A percentile compares a stretch with the other conserved stretches of the same genome.
phyloP scores from a whole-genome alignment of 1,140 invertebrate species.

The Eriosoma lanigerum region DNA sequence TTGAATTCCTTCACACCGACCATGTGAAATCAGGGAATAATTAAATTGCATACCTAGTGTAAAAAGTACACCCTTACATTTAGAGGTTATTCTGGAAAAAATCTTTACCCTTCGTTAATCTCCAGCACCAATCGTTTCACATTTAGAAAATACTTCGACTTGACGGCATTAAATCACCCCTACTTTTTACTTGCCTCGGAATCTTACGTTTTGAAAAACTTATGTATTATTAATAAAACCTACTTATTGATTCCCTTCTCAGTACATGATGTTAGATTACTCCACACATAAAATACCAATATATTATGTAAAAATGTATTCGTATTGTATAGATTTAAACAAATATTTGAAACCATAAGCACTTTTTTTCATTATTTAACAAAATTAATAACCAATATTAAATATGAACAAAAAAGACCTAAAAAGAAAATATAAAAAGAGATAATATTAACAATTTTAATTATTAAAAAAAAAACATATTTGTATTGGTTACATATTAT shows the following conservation, averaged over 20 bases:
- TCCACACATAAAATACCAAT: neutral
- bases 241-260: neutral
- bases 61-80: constrained; percentile 21
- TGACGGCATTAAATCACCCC: neutral
- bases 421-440: no score
- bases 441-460: no score
- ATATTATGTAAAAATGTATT: neutral
- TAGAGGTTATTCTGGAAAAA: constrained; percentile 12
- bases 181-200: constrained; percentile 7
- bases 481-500: no score
- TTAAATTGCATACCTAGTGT: constrained; percentile 27
- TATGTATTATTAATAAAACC: no score
- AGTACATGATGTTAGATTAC: neutral
- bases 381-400: no score
- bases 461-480: no score
- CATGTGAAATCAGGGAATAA: constrained; percentile 43
- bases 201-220: neutral
- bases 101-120: constrained; percentile 37
- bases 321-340: neutral
- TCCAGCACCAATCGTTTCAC: constrained; percentile 33
- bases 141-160: constrained; percentile 22
- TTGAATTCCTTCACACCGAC: neutral
- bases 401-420: no score
- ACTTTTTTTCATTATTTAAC: neutral
- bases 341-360: neutral